Evolutionary conservation across 2,888 invertebrate genomes (phyloP).

Genomic region (Zygogramma bicolorata): DNA sequence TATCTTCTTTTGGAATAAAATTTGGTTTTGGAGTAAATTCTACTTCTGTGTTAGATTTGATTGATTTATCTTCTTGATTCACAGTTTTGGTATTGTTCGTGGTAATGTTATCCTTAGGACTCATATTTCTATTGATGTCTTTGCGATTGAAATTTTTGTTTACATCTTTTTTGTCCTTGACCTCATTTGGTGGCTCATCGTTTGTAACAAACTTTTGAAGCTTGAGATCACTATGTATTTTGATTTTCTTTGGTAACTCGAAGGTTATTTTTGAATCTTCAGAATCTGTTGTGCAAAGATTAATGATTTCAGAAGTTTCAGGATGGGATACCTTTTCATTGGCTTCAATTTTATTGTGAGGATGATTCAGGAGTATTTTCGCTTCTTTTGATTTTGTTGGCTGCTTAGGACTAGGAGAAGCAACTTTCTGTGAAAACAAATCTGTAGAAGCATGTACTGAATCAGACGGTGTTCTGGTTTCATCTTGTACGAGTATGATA

Average conservation of each 20-base stretch:
- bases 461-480: not conserved
- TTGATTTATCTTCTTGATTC: not conserved
- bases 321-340: not conserved
- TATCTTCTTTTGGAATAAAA: no score
- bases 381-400: not conserved
- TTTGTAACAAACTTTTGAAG: not conserved
- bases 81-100: no score
- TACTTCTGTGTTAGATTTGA: not conserved
- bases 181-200: not conserved
- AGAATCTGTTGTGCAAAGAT: not conserved
- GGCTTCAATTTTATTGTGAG: constrained; percentile 1
- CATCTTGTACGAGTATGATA: not conserved
- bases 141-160: not conserved
- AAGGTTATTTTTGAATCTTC: not conserved
- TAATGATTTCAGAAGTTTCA: not conserved
- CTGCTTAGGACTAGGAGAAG: not conserved
- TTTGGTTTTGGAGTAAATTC: no score
- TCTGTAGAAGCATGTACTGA: not conserved
- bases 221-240: not conserved
- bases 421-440: not conserved
- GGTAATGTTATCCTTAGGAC: not conserved
- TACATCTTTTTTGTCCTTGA: not conserved
- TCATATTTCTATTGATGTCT: not conserved
- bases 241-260: not conserved
- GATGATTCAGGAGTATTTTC: not conserved